phyloP scores from a whole-genome alignment of 2,888 invertebrate species.

The Andrena dorsata region DNA sequence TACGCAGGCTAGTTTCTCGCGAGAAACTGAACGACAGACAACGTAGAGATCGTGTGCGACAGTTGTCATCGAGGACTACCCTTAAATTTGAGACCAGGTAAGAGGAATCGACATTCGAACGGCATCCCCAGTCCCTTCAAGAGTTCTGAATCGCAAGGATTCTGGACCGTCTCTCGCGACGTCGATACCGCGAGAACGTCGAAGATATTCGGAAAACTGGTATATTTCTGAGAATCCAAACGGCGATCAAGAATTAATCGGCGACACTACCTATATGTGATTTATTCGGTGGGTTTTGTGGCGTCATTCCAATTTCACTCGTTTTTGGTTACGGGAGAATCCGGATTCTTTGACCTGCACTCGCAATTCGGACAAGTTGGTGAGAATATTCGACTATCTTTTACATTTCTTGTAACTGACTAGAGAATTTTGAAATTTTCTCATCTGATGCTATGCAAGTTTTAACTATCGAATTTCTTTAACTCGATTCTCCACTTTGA shows the following conservation, averaged over 20 bases:
- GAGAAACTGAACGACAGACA: conserved; percentile 54
- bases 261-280: too few relatives aligned
- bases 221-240: not conserved
- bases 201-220: not conserved
- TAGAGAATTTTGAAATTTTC: not conserved
- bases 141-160: not conserved
- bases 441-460: not conserved
- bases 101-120: conserved; percentile 16
- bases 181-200: conserved; percentile 6
- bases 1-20: conserved; percentile 71
- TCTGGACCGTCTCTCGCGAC: not conserved
- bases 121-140: conserved; percentile 19
- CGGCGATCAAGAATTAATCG: not conserved
- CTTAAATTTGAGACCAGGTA: conserved; percentile 49
- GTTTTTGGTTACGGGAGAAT: conserved; percentile 9
- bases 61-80: not conserved
- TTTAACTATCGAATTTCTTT: not conserved
- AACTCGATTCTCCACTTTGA: not conserved
- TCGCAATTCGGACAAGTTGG: not conserved
- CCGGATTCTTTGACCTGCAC: conserved; percentile 46
- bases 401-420: not conserved
- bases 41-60: conserved; percentile 3
- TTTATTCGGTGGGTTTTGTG: not conserved
- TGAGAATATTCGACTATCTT: not conserved
- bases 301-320: not conserved